Conservation (phyloP, 1,140 invertebrate genomes). For the Euborellia annulipes region DNA sequence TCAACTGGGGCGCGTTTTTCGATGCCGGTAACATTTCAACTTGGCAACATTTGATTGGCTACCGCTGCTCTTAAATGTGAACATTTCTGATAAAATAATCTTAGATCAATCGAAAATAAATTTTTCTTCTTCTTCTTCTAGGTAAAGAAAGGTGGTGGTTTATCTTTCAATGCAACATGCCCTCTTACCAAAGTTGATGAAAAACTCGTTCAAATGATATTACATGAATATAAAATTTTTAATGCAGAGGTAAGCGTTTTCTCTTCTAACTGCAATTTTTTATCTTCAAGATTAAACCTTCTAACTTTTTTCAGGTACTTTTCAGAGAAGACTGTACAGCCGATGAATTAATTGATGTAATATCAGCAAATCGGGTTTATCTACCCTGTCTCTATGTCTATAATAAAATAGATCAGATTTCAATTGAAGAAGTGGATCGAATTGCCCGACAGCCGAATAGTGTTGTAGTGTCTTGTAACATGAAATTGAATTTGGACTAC, state of each 20-base stretch:
- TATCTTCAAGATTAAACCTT: background rate
- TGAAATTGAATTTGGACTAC: slow-evolving; percentile 97
- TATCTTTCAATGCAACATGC: slow-evolving; percentile 96
- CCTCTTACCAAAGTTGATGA: slow-evolving; percentile 87
- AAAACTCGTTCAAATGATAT: slow-evolving; percentile 94
- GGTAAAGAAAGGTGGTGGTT: slow-evolving; percentile 92
- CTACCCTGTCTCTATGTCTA: slow-evolving; percentile 96
- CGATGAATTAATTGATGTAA: slow-evolving; percentile 98
- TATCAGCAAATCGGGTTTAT: slow-evolving; percentile 93
- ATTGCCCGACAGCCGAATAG: slow-evolving; percentile 80
- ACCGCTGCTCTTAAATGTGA: too few species aligned
- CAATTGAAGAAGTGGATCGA: slow-evolving; percentile 94
- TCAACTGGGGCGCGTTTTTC: too few species aligned
- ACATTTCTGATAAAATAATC: too few species aligned
- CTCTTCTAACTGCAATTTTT: background rate
- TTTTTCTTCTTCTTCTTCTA: slow-evolving; percentile 30
- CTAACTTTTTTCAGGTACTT: slow-evolving; percentile 35
- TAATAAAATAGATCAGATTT: slow-evolving; percentile 99
- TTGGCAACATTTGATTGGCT: too few species aligned
- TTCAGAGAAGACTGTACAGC: slow-evolving; percentile 91
- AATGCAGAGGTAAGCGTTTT: slow-evolving; percentile 72
- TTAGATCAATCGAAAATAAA: too few species aligned
- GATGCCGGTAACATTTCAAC: too few species aligned
- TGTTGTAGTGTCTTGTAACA: slow-evolving; percentile 96
- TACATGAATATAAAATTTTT: slow-evolving; percentile 99